Percentiles rank a stretch among this genome's conserved stretches.
Evolutionary conservation across 2,113 vertebrate genomes (phyloP).

Genomic region (Emydura subglobosa): DNA sequence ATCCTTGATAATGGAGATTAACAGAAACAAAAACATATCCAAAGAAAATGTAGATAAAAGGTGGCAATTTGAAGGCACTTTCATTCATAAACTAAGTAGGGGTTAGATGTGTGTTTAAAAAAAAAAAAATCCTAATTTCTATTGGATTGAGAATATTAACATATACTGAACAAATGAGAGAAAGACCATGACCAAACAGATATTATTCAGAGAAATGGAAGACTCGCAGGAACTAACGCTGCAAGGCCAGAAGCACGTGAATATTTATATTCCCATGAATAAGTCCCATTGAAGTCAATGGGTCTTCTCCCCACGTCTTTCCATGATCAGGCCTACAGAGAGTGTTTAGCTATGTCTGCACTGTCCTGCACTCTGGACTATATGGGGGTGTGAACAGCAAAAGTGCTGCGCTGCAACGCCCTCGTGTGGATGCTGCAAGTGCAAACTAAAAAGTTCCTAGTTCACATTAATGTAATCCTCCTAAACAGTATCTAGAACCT

Average conservation of each 20-base stretch:
- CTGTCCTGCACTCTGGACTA: not conserved
- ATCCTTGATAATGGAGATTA: not conserved
- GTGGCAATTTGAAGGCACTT: not conserved
- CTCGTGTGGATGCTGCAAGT: not conserved
- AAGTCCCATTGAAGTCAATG: not conserved
- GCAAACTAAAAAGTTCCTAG: not conserved
- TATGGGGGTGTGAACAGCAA: not conserved
- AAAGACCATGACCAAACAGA: not conserved
- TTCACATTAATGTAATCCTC: not conserved
- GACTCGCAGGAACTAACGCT: not conserved
- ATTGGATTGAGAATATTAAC: not conserved
- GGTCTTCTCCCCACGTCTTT: not conserved
- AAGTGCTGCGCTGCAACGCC: not conserved
- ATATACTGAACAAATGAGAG: not conserved
- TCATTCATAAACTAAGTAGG: not conserved
- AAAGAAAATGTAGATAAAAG: not conserved
- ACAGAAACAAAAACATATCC: not conserved
- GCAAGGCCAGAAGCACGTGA: not conserved
- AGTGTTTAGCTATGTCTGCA: not conserved
- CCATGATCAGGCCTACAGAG: not conserved
- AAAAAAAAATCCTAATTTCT: not conserved
- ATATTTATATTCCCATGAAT: not conserved
- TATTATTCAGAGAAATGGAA: not conserved
- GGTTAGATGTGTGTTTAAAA: not conserved
- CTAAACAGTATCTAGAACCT: not conserved